Evolutionary conservation across 1,140 invertebrate species (phyloP), one percentile per base, ranked within the genome.

Genomic region (Ostrea edulis): DNA sequence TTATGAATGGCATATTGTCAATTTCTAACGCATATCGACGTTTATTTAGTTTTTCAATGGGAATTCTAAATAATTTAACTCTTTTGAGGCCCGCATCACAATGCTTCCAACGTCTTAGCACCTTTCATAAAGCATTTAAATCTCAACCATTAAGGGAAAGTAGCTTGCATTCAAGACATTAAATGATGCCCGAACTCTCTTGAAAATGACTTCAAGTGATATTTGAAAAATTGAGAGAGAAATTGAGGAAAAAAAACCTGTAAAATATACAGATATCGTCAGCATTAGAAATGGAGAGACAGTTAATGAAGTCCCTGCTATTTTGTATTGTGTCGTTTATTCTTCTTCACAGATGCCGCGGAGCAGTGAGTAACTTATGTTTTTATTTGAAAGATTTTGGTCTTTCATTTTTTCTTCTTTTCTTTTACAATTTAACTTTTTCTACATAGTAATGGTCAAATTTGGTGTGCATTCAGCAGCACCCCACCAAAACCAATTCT

Each of bases 11-110:
- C 22, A 71, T 25, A 71, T 71, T 71, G 68, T 71, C 29, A 71
- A 25, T 29, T 35, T 71, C 68, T 71, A 25, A 12, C 68, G 12
- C 22, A 71, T 25, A 71, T 71, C 58, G 14, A 17, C 17, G 58
- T 25, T 71, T 71, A 25, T 25, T 29, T 12, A 25, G 22, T 71
- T 71, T 71, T 71, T 25, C 22, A 71, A 35, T 58, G 29, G 68
- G 68, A 25, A 71, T 71, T 71, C 25, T 71, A 29, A 71, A 71
- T 71, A 71, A 71, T 71, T 71, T 71, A 71, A n/a, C 68, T 71
- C 29, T 12, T 29, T 29, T 25, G 22, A 71, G 68, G 25, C 8
- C 9, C 22, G 8, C 68, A 71, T 29, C 22, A 71, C 22, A 71
- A 29, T 58, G 17, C 14, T 20, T 20, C 55, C 8, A 17, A 14